phyloP scores from a whole-genome alignment of 2,113 vertebrate genomes.

The Sinocyclocheilus anophthalmus region DNA sequence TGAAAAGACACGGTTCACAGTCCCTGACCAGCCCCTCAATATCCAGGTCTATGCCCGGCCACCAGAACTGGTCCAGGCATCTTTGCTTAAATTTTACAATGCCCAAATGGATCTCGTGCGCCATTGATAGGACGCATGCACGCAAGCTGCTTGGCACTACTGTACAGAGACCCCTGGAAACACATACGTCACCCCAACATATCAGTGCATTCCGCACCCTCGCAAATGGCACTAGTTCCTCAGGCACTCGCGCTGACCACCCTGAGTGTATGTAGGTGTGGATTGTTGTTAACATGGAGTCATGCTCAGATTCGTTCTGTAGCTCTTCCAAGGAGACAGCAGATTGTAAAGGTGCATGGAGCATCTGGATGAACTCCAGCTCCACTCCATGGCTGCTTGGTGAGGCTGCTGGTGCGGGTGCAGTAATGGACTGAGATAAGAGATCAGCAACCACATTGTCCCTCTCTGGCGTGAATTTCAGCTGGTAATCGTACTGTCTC shows the following conservation, averaged over 20 bases:
- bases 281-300: background rate
- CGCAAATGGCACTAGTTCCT: background rate
- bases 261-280: conserved; percentile 14
- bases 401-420: background rate
- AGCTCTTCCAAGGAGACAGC: conserved; percentile 26
- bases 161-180: conserved; percentile 22
- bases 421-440: background rate
- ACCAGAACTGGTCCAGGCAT: background rate
- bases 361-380: conserved; percentile 39
- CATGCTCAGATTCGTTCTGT: conserved; percentile 7
- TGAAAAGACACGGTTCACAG: background rate
- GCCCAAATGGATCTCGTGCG: background rate
- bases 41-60: background rate
- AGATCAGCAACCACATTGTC: conserved; percentile 35
- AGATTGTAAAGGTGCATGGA: background rate
- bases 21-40: background rate
- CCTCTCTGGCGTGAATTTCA: conserved; percentile 17
- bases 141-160: conserved; percentile 1
- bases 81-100: background rate
- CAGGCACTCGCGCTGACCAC: background rate
- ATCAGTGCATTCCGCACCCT: conserved; percentile 22
- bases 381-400: background rate
- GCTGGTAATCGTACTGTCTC: background rate
- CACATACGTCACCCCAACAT: conserved; percentile 30
- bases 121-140: background rate